Conservation (phyloP, 2,797 vertebrate genomes). For the Neomorphus geoffroyi region DNA sequence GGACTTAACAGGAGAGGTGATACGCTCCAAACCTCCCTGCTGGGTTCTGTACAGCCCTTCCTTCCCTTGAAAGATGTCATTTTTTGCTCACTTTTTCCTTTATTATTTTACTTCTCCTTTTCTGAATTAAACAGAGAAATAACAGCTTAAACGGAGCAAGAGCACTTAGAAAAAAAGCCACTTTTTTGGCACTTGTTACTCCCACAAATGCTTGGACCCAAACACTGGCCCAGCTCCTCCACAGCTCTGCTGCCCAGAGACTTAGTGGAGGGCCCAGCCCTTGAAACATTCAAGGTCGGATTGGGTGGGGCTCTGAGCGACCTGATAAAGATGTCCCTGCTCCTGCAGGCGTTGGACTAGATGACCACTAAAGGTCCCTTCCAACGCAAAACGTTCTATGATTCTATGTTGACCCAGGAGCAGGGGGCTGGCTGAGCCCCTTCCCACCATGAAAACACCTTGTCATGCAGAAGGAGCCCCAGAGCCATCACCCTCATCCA, state of each 20-base stretch:
- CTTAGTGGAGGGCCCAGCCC: no score
- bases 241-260: background rate
- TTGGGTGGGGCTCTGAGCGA: no score
- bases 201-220: background rate
- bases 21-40: rapidly evolving
- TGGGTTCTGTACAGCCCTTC: background rate
- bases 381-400: no score
- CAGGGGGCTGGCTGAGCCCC: rapidly evolving
- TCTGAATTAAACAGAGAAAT: background rate
- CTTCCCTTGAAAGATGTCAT: background rate
- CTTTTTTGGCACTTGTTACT: background rate
- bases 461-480: rapidly evolving
- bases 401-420: background rate
- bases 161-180: background rate
- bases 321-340: no score
- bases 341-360: no score
- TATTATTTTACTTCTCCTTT: background rate
- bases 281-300: no score
- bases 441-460: background rate
- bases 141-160: no score
- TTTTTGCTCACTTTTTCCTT: background rate
- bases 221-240: background rate
- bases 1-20: background rate
- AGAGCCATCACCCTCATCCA: background rate
- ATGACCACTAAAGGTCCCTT: no score